A percentile compares a stretch with the other conserved stretches of the same genome.
Evolutionary conservation across 2,888 invertebrate species (phyloP).

Genomic region (Barypeithes pellucidus): DNA sequence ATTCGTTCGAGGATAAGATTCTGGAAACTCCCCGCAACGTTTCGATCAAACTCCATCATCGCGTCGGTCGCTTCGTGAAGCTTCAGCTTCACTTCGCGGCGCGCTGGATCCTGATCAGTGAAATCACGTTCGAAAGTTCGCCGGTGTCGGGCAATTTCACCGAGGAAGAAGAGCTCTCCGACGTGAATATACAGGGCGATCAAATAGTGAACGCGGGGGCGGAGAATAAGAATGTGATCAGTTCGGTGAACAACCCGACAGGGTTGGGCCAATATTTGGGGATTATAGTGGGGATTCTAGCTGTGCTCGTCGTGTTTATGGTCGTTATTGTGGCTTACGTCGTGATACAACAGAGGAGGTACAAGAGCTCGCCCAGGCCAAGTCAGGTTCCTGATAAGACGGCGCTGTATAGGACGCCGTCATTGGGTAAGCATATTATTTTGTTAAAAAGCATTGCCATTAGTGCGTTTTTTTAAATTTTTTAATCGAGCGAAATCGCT

Average conservation of each 20-base stretch:
- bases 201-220: constrained; percentile 58
- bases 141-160: constrained; percentile 68
- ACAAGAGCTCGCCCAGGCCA: constrained; percentile 65
- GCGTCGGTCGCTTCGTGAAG: constrained; percentile 87
- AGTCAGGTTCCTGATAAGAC: constrained; percentile 67
- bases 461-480: too few species aligned
- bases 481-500: too few species aligned
- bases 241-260: constrained; percentile 64
- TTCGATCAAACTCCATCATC: constrained; percentile 85
- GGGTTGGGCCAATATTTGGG: constrained; percentile 68
- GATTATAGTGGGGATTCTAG: constrained; percentile 68
- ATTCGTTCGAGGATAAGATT: constrained; percentile 82
- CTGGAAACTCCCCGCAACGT: constrained; percentile 89
- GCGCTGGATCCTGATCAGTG: constrained; percentile 91
- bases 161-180: constrained; percentile 62
- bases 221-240: constrained; percentile 65
- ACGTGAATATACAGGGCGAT: constrained; percentile 59
- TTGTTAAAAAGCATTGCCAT: too few species aligned
- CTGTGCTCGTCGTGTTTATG: constrained; percentile 67
- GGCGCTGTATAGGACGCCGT: constrained; percentile 68
- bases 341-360: constrained; percentile 67
- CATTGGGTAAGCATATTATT: constrained; percentile 59
- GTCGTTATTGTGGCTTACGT: constrained; percentile 67
- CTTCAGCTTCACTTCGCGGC: constrained; percentile 85
- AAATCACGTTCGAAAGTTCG: constrained; percentile 87